Percentiles rank a stretch among this genome's conserved stretches.
Evolutionary conservation across 2,797 vertebrate species (phyloP).

Genomic region (Etheostoma nigrum): DNA sequence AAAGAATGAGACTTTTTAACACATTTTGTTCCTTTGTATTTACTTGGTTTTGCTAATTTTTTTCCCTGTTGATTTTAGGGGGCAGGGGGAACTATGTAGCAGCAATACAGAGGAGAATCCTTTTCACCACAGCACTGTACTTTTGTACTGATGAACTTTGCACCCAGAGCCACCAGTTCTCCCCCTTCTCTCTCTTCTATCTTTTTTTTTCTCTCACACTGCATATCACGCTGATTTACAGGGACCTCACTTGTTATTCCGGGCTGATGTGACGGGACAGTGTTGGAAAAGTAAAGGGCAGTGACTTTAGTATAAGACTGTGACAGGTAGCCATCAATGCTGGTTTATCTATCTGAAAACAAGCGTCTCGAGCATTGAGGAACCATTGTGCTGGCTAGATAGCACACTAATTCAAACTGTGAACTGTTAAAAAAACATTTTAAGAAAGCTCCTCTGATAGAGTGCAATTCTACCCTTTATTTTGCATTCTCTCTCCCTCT

Average conservation of each 20-base stretch:
- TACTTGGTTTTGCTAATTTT: constrained; percentile 66
- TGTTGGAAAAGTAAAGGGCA: constrained; percentile 40
- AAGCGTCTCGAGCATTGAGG: constrained; percentile 45
- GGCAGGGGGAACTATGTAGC: constrained; percentile 85
- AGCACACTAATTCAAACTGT: constrained; percentile 81
- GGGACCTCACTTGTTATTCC: constrained; percentile 75
- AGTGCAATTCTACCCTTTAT: constrained; percentile 54
- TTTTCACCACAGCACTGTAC: constrained; percentile 89
- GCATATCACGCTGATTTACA: constrained; percentile 71
- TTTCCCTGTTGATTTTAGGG: constrained; percentile 73
- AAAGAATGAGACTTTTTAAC: constrained; percentile 73
- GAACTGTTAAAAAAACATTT: constrained; percentile 69
- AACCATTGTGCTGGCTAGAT: constrained; percentile 59
- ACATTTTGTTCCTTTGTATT: constrained; percentile 67
- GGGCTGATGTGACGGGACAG: constrained; percentile 59
- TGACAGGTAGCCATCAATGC: constrained; percentile 64
- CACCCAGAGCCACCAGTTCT: constrained; percentile 85
- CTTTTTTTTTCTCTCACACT: constrained; percentile 35
- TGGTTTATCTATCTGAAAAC: constrained; percentile 45
- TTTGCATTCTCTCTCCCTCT: constrained; percentile 47
- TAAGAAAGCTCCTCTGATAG: constrained; percentile 72
- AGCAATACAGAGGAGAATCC: constrained; percentile 87
- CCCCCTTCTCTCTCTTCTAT: constrained; percentile 68
- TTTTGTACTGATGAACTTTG: constrained; percentile 88
- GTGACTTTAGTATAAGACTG: constrained; percentile 56